Evolutionary conservation across 2,113 vertebrate species (phyloP).

Genomic region (Aphyosemion australe): DNA sequence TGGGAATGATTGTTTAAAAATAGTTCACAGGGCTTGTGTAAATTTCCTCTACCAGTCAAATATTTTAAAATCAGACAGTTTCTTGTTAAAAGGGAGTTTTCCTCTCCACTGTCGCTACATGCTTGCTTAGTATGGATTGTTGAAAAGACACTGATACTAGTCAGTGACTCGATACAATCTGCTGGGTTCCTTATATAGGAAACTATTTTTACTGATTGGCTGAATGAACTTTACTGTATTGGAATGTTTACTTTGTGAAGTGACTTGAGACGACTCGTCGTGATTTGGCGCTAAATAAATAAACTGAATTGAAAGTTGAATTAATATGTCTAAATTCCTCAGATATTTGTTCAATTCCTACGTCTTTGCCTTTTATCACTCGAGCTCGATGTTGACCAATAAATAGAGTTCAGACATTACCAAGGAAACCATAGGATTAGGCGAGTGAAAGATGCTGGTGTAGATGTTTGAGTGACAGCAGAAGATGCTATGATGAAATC

Average conservation of each 20-base stretch:
- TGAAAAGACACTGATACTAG: too few species aligned
- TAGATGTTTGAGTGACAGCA: not conserved
- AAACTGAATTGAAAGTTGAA: too few species aligned
- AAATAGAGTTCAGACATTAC: not conserved
- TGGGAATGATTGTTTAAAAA: not conserved
- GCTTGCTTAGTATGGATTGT: too few species aligned
- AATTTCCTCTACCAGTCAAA: not conserved
- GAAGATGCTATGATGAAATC: not conserved
- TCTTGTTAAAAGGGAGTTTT: too few species aligned
- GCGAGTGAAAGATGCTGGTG: not conserved
- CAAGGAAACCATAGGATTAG: not conserved
- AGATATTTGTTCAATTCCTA: not conserved
- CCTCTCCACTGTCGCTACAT: too few species aligned
- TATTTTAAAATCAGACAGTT: not conserved
- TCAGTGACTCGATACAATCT: too few species aligned
- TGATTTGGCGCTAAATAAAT: too few species aligned
- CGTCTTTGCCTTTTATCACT: not conserved
- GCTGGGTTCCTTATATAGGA: too few species aligned
- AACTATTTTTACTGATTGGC: too few species aligned
- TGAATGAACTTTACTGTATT: too few species aligned
- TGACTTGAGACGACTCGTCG: too few species aligned
- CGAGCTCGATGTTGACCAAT: not conserved
- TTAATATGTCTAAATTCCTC: not conserved
- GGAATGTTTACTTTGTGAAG: too few species aligned
- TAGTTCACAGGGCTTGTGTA: not conserved